phyloP scores from a whole-genome alignment of 2,113 vertebrate species.

The Mastomys natalensis region DNA sequence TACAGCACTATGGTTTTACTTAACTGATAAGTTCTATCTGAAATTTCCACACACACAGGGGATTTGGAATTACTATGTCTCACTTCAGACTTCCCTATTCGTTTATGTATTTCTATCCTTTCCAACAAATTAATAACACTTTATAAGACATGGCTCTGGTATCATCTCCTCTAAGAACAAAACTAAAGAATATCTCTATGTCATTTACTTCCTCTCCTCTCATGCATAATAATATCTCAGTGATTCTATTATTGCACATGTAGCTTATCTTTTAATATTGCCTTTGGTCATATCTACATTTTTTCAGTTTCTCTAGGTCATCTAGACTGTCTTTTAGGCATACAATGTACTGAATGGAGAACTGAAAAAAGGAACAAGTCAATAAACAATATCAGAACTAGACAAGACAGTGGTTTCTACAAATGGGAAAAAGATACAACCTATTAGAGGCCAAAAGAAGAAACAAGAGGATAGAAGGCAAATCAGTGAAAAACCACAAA shows the following conservation, averaged over 20 bases:
- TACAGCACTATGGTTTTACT: neutral
- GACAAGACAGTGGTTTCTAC: neutral
- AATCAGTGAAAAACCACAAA: neutral
- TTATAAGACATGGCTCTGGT: neutral
- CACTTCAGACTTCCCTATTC: neutral
- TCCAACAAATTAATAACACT: neutral
- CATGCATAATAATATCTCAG: neutral
- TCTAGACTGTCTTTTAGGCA: neutral
- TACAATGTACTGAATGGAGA: neutral
- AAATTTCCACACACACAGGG: neutral
- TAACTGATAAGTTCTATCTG: neutral
- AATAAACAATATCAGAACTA: neutral
- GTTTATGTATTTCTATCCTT: neutral
- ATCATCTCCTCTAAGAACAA: neutral
- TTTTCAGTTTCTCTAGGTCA: neutral
- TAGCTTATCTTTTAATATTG: neutral
- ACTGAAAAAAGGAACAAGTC: neutral
- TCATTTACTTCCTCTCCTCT: neutral
- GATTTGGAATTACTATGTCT: neutral
- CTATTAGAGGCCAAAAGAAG: neutral
- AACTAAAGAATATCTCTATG: constrained; percentile 11
- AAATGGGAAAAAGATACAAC: neutral
- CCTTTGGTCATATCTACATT: neutral
- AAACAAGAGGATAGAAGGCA: neutral
- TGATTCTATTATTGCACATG: neutral